Conservation (phyloP, 2,888 invertebrate species). For the Euzophera pinguis region DNA sequence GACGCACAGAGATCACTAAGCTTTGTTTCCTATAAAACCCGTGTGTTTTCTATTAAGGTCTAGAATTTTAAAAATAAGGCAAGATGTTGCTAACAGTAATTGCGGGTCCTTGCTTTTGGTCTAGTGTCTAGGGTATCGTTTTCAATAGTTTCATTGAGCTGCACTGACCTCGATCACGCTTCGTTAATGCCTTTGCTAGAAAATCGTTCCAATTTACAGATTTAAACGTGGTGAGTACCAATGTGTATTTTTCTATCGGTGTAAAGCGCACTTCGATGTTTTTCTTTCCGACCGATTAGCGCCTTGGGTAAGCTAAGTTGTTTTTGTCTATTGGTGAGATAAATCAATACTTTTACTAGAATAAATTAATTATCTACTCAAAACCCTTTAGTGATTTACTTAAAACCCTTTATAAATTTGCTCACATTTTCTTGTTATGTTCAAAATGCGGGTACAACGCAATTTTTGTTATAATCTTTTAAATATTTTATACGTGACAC, state of each 20-base stretch:
- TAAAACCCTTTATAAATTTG: background rate
- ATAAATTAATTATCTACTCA: background rate
- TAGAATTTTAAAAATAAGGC: too few species aligned
- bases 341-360: background rate
- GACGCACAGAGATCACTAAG: too few species aligned
- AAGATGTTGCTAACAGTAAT: background rate
- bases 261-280: background rate
- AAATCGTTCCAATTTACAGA: constrained; percentile 10
- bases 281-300: background rate
- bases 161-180: constrained; percentile 1
- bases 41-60: too few species aligned
- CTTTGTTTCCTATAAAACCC: too few species aligned
- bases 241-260: constrained; percentile 5
- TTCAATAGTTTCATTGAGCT: background rate
- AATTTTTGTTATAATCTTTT: too few species aligned
- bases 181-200: constrained; percentile 4
- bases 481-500: too few species aligned
- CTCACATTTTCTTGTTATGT: too few species aligned
- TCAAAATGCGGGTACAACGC: too few species aligned
- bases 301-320: background rate
- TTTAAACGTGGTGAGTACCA: constrained; percentile 4
- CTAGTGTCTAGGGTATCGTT: background rate
- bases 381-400: background rate
- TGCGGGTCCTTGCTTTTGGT: background rate
- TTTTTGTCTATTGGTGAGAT: background rate